These are phyloP conservation scores for Hypomecis atomaria DNA, from an alignment of 2,888 invertebrate genomes.

Conservation along the genomic window DNA sequence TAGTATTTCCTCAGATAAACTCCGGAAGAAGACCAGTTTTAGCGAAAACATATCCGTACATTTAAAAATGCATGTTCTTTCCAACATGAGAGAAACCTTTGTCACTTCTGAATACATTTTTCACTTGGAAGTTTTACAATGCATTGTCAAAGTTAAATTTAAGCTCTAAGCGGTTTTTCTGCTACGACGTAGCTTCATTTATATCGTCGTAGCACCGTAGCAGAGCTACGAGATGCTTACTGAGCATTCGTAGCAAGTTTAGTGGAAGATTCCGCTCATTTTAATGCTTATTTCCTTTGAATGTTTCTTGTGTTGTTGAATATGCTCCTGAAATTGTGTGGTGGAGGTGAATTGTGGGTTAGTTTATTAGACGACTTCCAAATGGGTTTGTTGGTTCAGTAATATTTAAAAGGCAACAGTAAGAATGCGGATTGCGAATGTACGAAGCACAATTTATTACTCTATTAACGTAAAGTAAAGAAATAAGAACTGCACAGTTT, in stretches of 20 bases:
- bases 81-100: slow-evolving; percentile 29
- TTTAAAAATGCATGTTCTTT: neutral
- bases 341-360: slow-evolving; percentile 26
- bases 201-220: slow-evolving; percentile 36
- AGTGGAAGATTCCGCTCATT: slow-evolving; percentile 41
- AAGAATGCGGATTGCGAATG: no score
- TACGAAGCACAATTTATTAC: no score
- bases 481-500: no score
- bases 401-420: neutral
- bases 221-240: slow-evolving; percentile 35
- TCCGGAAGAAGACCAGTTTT: no score
- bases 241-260: slow-evolving; percentile 40
- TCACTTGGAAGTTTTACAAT: slow-evolving; percentile 51
- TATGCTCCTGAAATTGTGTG: slow-evolving; percentile 26
- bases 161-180: slow-evolving; percentile 42
- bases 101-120: slow-evolving; percentile 49
- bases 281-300: slow-evolving; percentile 48
- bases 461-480: no score
- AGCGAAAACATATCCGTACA: neutral
- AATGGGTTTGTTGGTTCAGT: slow-evolving; percentile 13
- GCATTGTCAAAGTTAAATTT: slow-evolving; percentile 56
- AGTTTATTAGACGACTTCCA: slow-evolving; percentile 15
- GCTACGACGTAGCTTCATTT: slow-evolving; percentile 37
- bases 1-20: no score
- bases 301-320: slow-evolving; percentile 35